Evolutionary conservation across 2,888 invertebrate genomes (phyloP), one percentile per base, ranked within the genome.

Genomic region (Beris morrisii): DNA sequence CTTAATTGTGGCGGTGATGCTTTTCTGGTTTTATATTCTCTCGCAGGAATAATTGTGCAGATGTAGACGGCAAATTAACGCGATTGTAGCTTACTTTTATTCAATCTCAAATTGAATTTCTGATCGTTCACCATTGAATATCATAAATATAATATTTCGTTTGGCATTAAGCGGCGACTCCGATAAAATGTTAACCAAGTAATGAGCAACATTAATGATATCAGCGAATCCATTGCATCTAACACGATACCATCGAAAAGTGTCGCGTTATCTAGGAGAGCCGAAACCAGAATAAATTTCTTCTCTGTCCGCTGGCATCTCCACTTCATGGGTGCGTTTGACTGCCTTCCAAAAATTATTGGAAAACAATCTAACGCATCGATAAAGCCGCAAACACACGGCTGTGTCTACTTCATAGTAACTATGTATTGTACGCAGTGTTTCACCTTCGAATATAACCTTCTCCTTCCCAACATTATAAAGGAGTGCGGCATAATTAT

Each of bases 211-310:
- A 57, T 73, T 77, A 0, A 78, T 0, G 81, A 75, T 31, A 77
- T 71, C 3, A 81, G 72, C 0, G 81, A 81, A 54, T 77, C 81
- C 73, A 76, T 73, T 3, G 81, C 81, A 3, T 81, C 81, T 44
- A 78, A 68, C 22, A 79, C 80, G 45, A 81, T 71, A 6, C 91
- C 90, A 77, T 93, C 91, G 82, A 97, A 97, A 80, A 97, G 83
- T 7, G 95, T 91, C 52, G 93, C 89, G 0, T 94, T 86, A 78
- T 98, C 98, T 75, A 97, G 82, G 76, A 94, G 85, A 2, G 94
- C 88, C 0, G 91, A 87, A 0, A 97, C 85, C 67, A 97, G 79
- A 65, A 94, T 89, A 7, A 95, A 86, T 74, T 83, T 82, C 71
- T 83, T 83, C 0, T 22, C 22, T 22, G 22, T 22, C 22, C 22